Percentiles rank a stretch among this genome's conserved stretches.
These are phyloP conservation scores for Rhinolophus ferrumequinum DNA, from an alignment of 2,113 vertebrate species.

Conservation along the genomic window DNA sequence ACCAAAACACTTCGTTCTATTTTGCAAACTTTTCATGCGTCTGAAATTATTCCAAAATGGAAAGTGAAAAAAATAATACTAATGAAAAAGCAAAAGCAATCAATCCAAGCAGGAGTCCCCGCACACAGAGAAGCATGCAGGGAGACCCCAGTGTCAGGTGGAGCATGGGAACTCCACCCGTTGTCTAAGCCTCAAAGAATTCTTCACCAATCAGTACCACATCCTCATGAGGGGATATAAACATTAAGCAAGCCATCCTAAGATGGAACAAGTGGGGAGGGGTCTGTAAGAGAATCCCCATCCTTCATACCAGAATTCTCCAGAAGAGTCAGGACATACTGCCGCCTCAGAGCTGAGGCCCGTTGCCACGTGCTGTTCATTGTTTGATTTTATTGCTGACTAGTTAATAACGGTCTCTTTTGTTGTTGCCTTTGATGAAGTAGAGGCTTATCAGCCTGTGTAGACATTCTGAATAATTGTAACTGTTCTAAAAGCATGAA, in stretches of 20 bases:
- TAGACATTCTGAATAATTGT: neutral
- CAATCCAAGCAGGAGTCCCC: neutral
- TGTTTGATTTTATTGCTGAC: neutral
- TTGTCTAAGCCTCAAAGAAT: neutral
- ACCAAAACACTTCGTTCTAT: neutral
- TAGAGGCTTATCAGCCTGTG: neutral
- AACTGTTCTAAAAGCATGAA: neutral
- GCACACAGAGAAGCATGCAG: neutral
- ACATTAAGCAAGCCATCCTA: neutral
- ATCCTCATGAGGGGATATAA: neutral
- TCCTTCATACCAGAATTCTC: no score
- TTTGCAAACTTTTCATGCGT: neutral
- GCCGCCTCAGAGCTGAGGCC: no score
- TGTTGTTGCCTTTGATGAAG: neutral
- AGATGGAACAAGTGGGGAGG: neutral
- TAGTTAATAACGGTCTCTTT: neutral
- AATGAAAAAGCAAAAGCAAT: neutral
- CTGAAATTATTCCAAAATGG: conserved; percentile 6
- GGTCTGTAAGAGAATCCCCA: no score
- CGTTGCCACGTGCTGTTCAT: no score
- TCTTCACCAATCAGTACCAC: neutral
- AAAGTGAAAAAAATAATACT: neutral
- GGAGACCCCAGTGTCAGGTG: neutral
- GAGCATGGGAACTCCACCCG: neutral
- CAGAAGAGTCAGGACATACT: no score